These are phyloP conservation scores for Lathronympha strigana DNA, from an alignment of 2,888 invertebrate species.

Conservation along the genomic window DNA sequence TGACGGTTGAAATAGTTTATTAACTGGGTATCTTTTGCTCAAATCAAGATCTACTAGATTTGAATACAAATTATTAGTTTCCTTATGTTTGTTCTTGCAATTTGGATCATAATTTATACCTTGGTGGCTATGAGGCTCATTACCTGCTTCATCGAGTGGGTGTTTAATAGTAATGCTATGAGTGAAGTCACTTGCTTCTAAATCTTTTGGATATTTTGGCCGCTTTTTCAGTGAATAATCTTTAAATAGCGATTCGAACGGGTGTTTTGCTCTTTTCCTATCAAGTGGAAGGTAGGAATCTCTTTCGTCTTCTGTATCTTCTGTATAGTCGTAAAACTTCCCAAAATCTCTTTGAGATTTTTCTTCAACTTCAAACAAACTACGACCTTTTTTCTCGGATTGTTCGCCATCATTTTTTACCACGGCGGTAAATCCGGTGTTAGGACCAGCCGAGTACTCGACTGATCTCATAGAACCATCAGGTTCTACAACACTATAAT, in stretches of 20 bases:
- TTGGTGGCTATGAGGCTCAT: constrained; percentile 67
- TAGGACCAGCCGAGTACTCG: constrained; percentile 84
- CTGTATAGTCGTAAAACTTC: constrained; percentile 67
- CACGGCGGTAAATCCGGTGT: constrained; percentile 83
- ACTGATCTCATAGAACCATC: constrained; percentile 86
- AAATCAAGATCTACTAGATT: constrained; percentile 61
- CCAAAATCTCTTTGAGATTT: constrained; percentile 71
- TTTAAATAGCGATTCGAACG: constrained; percentile 60
- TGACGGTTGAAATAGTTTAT: constrained; percentile 57
- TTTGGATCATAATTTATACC: constrained; percentile 70
- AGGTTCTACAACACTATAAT: constrained; percentile 87
- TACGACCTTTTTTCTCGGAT: constrained; percentile 48
- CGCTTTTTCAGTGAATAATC: constrained; percentile 63
- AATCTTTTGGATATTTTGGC: constrained; percentile 63
- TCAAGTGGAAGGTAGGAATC: constrained; percentile 58
- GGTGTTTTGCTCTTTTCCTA: constrained; percentile 60
- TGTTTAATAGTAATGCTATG: constrained; percentile 74
- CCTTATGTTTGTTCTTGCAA: constrained; percentile 73
- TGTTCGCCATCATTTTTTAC: constrained; percentile 79
- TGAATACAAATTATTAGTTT: constrained; percentile 59
- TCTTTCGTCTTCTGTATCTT: constrained; percentile 57
- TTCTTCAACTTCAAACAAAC: constrained; percentile 62
- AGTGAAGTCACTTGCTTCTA: constrained; percentile 72
- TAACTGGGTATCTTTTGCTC: constrained; percentile 53
- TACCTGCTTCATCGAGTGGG: constrained; percentile 64